Percentiles rank a stretch among this genome's conserved stretches.
Evolutionary conservation across 2,113 vertebrate genomes (phyloP).

Genomic region (Archocentrus centrarchus): DNA sequence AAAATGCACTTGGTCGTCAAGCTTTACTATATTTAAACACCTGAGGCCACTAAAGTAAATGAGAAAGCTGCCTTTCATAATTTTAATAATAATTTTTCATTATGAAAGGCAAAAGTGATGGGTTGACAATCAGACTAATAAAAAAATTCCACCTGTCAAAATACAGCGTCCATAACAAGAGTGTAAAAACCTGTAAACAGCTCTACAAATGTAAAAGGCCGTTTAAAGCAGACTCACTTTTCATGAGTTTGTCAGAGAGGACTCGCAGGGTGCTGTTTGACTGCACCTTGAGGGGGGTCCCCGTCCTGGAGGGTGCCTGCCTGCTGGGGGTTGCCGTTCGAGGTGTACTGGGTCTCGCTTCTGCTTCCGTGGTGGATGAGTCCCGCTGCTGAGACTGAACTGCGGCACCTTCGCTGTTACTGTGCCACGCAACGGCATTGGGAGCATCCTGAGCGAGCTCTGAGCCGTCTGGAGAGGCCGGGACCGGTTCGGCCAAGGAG

Average conservation of each 20-base stretch:
- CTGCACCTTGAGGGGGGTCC: constrained; percentile 83
- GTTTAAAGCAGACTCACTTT: constrained; percentile 86
- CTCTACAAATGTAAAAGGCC: not conserved
- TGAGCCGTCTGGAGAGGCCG: constrained; percentile 33
- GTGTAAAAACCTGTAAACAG: not conserved
- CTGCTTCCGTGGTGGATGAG: constrained; percentile 68
- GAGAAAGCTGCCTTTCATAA: not conserved
- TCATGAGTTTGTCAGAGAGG: constrained; percentile 94
- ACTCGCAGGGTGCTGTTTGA: constrained; percentile 85
- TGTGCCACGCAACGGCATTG: constrained; percentile 31
- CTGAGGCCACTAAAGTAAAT: not conserved
- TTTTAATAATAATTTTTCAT: not conserved
- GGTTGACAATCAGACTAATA: not conserved
- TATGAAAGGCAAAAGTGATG: not conserved
- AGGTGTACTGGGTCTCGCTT: constrained; percentile 41
- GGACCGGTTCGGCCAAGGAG: constrained; percentile 90
- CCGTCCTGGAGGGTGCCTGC: constrained; percentile 84
- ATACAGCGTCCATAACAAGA: not conserved
- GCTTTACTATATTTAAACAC: too few species aligned
- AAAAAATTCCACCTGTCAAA: fast-evolving
- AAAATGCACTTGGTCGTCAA: too few species aligned
- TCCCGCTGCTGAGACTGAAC: constrained; percentile 70
- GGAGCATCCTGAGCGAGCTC: constrained; percentile 1
- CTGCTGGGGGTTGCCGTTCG: constrained; percentile 73
- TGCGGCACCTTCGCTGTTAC: constrained; percentile 23